Conservation (phyloP, 2,113 vertebrate genomes). For the Himantopus leucocephalus region DNA sequence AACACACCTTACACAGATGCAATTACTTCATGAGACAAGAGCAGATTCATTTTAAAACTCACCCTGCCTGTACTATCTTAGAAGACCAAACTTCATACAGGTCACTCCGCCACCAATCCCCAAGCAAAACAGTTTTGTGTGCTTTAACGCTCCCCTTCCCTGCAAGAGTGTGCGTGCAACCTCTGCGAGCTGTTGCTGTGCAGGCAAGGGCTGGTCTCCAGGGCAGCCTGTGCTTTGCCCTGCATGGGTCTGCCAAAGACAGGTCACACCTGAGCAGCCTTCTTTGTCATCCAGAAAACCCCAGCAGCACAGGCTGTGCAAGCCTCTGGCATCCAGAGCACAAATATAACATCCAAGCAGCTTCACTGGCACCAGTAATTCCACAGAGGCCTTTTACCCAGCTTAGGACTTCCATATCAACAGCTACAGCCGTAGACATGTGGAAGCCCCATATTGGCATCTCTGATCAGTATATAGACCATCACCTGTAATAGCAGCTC, state of each 20-base stretch:
- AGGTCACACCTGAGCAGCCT: not conserved
- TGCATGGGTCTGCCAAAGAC: rapidly evolving
- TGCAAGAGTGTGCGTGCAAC: not conserved
- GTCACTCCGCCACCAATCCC: not conserved
- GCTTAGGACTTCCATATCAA: not conserved
- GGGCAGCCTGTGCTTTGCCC: not conserved
- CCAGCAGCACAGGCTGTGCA: not conserved
- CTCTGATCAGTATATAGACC: not conserved
- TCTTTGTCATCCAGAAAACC: not conserved
- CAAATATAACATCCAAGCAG: not conserved
- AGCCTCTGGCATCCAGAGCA: not conserved
- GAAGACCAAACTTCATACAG: not conserved
- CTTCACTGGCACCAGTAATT: not conserved
- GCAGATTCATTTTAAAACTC: not conserved
- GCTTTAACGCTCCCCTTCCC: rapidly evolving
- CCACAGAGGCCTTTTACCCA: not conserved
- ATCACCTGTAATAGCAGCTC: not conserved
- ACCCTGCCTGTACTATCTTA: not conserved
- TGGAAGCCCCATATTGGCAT: not conserved
- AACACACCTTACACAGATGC: not conserved
- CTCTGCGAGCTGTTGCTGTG: rapidly evolving
- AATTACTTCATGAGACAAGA: not conserved
- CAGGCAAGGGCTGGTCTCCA: not conserved
- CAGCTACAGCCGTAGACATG: rapidly evolving
- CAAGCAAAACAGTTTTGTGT: not conserved